Evolutionary conservation across 53 echinoderm and acorn worm genomes (phyloP).

Genomic region (Temnopleurus reevesii): DNA sequence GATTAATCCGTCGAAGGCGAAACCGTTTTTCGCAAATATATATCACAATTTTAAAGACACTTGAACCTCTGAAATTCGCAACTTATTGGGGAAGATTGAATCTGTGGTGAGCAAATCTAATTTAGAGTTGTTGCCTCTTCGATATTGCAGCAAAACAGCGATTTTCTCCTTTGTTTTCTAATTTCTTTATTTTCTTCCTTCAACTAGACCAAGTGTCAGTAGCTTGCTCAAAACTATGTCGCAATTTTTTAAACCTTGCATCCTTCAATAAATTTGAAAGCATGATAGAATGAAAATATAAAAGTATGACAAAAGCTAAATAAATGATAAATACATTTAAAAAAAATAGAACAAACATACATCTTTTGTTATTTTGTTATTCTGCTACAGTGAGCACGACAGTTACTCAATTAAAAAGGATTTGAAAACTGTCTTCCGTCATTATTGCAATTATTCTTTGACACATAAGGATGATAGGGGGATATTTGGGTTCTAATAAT

Average conservation of each 20-base stretch:
- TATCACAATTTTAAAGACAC: not conserved
- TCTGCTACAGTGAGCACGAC: too few species aligned
- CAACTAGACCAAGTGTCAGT: too few species aligned
- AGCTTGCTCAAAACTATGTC: not conserved
- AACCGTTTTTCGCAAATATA: too few species aligned
- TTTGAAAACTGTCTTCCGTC: too few species aligned
- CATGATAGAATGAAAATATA: not conserved
- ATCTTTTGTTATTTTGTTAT: not conserved
- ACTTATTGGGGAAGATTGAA: conserved; percentile 6
- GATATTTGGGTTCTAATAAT: too few species aligned
- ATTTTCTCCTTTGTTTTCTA: not conserved
- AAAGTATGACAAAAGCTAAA: not conserved
- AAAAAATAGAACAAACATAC: not conserved
- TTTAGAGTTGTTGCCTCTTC: not conserved
- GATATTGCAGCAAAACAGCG: not conserved
- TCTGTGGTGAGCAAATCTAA: conserved; percentile 15
- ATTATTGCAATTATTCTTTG: too few species aligned
- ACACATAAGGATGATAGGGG: too few species aligned
- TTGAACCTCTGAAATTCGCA: not conserved
- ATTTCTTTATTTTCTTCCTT: not conserved
- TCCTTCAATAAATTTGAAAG: not conserved
- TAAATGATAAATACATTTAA: not conserved
- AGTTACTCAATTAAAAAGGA: too few species aligned
- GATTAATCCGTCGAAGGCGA: too few species aligned
- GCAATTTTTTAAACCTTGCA: too few species aligned